Evolutionary conservation across 2,888 invertebrate species (phyloP).

Genomic region (Eristalis pertinax): DNA sequence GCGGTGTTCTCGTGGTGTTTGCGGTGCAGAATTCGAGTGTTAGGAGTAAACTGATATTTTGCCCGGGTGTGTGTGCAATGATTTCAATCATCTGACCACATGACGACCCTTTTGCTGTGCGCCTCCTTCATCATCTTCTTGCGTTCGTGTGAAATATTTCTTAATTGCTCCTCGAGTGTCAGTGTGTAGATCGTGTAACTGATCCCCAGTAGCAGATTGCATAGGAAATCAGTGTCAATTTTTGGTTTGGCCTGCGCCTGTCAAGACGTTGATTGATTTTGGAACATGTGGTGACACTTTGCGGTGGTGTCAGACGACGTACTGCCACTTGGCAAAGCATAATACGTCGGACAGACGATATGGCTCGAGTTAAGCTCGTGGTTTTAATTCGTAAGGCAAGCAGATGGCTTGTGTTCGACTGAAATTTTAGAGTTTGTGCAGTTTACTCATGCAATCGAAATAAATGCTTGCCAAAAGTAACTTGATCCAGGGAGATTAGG

Average conservation of each 20-base stretch:
- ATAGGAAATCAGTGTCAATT: constrained; percentile 68
- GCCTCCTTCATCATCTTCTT: constrained; percentile 20
- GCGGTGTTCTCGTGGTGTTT: constrained; percentile 53
- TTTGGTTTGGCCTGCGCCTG: constrained; percentile 63
- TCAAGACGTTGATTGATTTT: constrained; percentile 64
- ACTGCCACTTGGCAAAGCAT: not conserved
- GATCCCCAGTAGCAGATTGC: constrained; percentile 71
- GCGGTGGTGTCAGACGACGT: constrained; percentile 24
- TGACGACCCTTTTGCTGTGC: constrained; percentile 69
- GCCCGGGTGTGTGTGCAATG: constrained; percentile 62
- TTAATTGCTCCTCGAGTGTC: constrained; percentile 70
- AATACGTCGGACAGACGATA: constrained; percentile 26
- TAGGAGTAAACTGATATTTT: constrained; percentile 60
- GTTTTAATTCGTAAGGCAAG: constrained; percentile 23
- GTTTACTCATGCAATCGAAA: constrained; percentile 49
- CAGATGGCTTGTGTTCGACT: constrained; percentile 36
- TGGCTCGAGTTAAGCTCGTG: constrained; percentile 64
- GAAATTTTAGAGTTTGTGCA: constrained; percentile 34
- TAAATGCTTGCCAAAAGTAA: constrained; percentile 35
- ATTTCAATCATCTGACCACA: constrained; percentile 72
- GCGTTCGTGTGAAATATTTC: constrained; percentile 67
- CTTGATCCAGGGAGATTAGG: constrained; percentile 40
- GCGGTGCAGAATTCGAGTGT: constrained; percentile 65
- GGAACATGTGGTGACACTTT: constrained; percentile 65
- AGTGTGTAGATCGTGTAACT: constrained; percentile 53